phyloP scores from a whole-genome alignment of 2,888 invertebrate genomes.

The Aproaerema taeniolella region DNA sequence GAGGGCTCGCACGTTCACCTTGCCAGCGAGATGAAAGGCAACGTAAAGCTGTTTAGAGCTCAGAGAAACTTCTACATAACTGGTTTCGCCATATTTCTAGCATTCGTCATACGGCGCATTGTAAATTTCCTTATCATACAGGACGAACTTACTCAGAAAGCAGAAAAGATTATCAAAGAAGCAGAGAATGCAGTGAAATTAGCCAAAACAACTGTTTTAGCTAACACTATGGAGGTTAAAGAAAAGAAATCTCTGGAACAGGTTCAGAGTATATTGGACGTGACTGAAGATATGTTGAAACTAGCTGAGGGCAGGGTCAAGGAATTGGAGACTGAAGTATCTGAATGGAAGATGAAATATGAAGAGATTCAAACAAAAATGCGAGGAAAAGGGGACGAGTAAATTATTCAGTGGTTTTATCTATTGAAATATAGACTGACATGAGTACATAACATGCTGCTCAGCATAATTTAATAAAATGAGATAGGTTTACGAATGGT shows the following conservation, averaged over 20 bases:
- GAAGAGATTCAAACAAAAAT: conserved; percentile 28
- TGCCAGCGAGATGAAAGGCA: conserved; percentile 80
- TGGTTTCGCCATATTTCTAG: conserved; percentile 85
- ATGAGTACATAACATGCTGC: too few relatives aligned
- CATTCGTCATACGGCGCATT: conserved; percentile 82
- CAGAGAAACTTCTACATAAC: conserved; percentile 90
- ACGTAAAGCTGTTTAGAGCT: conserved; percentile 85
- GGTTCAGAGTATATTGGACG: conserved; percentile 22
- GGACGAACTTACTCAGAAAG: conserved; percentile 78
- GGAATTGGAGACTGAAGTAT: conserved; percentile 34
- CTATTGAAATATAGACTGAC: too few relatives aligned
- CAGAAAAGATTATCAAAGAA: conserved; percentile 82
- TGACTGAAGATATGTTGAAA: conserved; percentile 28
- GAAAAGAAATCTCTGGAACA: conserved; percentile 30
- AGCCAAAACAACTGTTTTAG: conserved; percentile 48
- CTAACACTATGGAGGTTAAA: conserved; percentile 32
- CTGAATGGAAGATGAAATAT: conserved; percentile 46
- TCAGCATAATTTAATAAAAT: too few relatives aligned
- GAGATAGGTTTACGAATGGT: too few relatives aligned
- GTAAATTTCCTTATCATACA: conserved; percentile 80
- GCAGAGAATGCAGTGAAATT: conserved; percentile 79
- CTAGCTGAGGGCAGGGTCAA: conserved; percentile 23
- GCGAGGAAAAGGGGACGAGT: conserved; percentile 34
- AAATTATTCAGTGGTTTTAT: too few relatives aligned
- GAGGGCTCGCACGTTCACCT: conserved; percentile 61